Conservation (phyloP, 2,113 vertebrate species). For the Leucopsar rothschildi region DNA sequence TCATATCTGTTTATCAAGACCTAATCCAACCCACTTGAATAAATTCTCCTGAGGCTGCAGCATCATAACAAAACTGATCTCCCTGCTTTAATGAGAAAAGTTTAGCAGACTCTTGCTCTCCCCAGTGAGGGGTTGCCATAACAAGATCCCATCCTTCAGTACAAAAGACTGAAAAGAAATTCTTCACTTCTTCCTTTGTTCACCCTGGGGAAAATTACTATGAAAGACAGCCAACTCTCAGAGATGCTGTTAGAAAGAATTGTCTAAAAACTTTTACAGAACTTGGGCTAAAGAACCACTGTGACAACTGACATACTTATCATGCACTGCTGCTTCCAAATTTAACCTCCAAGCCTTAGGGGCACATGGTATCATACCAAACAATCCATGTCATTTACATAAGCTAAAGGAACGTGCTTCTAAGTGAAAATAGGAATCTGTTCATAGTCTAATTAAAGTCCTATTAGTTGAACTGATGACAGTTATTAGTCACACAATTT, state of each 20-base stretch:
- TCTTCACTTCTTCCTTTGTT: background rate
- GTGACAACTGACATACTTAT: background rate
- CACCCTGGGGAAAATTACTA: background rate
- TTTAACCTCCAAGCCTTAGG: background rate
- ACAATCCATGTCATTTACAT: background rate
- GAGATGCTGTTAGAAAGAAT: background rate
- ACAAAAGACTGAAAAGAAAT: background rate
- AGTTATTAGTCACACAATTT: background rate
- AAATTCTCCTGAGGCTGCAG: background rate
- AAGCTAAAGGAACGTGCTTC: background rate
- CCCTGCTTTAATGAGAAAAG: background rate
- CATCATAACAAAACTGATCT: background rate
- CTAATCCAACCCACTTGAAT: background rate
- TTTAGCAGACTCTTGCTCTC: background rate
- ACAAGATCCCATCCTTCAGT: background rate
- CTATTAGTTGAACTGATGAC: background rate
- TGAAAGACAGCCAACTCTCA: background rate
- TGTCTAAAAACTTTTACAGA: background rate
- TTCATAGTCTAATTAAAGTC: background rate
- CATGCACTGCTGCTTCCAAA: background rate
- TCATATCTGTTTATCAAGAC: background rate
- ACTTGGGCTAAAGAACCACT: background rate
- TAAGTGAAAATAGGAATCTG: background rate
- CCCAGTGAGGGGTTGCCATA: background rate
- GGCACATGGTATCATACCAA: background rate